Percentiles rank a stretch among this genome's conserved stretches.
phyloP scores from a whole-genome alignment of 2,797 vertebrate genomes.

The Mastacembelus armatus region DNA sequence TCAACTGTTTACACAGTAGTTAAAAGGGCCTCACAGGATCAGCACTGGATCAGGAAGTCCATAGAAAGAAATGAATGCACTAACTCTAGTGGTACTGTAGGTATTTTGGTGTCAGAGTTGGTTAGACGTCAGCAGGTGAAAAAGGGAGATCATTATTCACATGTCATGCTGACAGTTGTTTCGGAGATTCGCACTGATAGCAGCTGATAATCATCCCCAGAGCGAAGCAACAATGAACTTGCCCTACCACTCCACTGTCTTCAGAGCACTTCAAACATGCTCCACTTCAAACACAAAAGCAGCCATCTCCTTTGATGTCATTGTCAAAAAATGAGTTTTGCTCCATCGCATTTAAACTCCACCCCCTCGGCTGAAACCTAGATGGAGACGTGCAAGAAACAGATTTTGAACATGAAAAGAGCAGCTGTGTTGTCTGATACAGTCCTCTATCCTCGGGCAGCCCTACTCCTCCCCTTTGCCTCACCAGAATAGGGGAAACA shows the following conservation, averaged over 20 bases:
- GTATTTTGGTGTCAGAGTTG: conserved; percentile 76
- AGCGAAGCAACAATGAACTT: conserved; percentile 84
- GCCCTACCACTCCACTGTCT: conserved; percentile 83
- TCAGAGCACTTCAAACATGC: conserved; percentile 85
- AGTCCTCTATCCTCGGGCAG: conserved; percentile 70
- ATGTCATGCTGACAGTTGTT: conserved; percentile 84
- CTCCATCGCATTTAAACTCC: conserved; percentile 83
- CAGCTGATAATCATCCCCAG: conserved; percentile 85
- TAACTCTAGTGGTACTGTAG: conserved; percentile 61
- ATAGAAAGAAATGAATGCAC: conserved; percentile 41
- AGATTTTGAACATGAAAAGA: conserved; percentile 85
- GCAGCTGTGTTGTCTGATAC: conserved; percentile 79
- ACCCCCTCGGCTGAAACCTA: conserved; percentile 74
- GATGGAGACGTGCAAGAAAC: conserved; percentile 76
- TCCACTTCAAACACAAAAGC: conserved; percentile 86
- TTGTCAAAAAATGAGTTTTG: conserved; percentile 86
- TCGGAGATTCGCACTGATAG: conserved; percentile 79
- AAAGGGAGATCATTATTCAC: conserved; percentile 85
- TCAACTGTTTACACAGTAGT: background rate
- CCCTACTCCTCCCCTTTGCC: conserved; percentile 56
- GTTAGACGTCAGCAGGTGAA: conserved; percentile 80
- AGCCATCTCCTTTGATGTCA: conserved; percentile 86
- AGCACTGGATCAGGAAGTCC: too few species aligned
- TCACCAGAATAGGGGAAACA: conserved; percentile 51
- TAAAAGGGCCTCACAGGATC: too few species aligned